phyloP scores from a whole-genome alignment of 2,888 invertebrate genomes.

The Cordylochernes scorpioides region DNA sequence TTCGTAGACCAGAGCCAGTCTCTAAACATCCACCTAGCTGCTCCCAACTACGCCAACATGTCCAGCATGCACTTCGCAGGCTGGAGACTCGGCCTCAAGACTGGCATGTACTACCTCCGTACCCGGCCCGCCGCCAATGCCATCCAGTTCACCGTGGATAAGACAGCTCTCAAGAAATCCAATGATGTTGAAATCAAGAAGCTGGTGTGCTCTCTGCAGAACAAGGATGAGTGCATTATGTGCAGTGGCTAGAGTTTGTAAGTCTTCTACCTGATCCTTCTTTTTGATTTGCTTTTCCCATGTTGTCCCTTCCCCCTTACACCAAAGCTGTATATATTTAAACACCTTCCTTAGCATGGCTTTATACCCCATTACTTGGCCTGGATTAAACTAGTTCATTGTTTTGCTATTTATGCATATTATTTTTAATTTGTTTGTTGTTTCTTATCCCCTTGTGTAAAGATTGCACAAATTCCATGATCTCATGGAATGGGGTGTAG shows the following conservation, averaged over 20 bases:
- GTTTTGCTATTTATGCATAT: no score
- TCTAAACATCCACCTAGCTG: conserved; percentile 83
- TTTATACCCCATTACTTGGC: no score
- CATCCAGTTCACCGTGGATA: conserved; percentile 92
- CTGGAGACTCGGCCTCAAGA: conserved; percentile 88
- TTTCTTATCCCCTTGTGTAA: no score
- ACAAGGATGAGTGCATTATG: conserved; percentile 61
- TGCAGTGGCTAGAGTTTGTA: conserved; percentile 39
- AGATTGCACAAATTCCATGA: no score
- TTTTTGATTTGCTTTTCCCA: no score
- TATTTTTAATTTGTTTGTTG: no score
- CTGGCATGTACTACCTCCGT: conserved; percentile 93
- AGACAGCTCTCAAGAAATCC: conserved; percentile 31
- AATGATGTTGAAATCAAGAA: conserved; percentile 20
- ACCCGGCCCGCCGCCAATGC: conserved; percentile 88
- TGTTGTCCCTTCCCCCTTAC: no score
- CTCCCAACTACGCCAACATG: conserved; percentile 70
- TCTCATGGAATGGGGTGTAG: no score
- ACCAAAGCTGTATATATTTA: no score
- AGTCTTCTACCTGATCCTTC: no score
- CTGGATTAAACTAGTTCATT: no score
- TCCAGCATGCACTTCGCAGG: conserved; percentile 96
- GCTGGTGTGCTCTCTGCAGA: conserved; percentile 57
- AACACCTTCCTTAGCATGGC: no score
- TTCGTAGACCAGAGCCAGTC: conserved; percentile 98